Percentiles rank a stretch among this genome's conserved stretches.
Evolutionary conservation across 37 sponge, comb jelly and placozoan genomes (phyloP).

Genomic region (Halichondria panicea): DNA sequence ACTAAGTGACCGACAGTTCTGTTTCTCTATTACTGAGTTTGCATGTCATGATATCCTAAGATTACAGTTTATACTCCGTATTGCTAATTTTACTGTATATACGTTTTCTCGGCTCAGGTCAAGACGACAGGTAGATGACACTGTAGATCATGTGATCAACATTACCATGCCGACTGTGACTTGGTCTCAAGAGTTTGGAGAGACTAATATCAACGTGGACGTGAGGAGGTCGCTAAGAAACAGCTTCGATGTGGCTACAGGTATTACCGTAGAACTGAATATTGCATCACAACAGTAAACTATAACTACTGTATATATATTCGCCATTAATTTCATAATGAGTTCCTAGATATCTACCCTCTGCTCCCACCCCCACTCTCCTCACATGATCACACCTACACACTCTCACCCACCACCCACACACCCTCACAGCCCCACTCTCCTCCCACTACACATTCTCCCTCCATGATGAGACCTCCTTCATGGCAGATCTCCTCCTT

Average conservation of each 20-base stretch:
- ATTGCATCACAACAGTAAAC: not conserved
- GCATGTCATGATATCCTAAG: too few relatives aligned
- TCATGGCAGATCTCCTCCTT: slow-evolving; percentile 49
- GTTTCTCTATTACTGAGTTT: too few relatives aligned
- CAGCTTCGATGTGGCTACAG: slow-evolving; percentile 44
- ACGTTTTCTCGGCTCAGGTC: not conserved
- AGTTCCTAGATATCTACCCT: not conserved
- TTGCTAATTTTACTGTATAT: not conserved
- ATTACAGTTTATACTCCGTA: not conserved
- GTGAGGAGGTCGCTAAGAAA: slow-evolving; percentile 43
- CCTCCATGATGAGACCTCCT: slow-evolving; percentile 47
- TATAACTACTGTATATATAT: not conserved
- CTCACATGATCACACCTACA: not conserved
- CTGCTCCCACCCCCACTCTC: not conserved
- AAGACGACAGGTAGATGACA: slow-evolving; percentile 2
- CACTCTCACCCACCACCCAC: not conserved
- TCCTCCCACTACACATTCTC: slow-evolving; percentile 69
- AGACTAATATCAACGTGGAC: slow-evolving; percentile 61
- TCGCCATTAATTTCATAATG: not conserved
- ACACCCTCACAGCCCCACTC: slow-evolving; percentile 26
- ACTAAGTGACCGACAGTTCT: too few relatives aligned
- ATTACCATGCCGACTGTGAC: slow-evolving; percentile 60
- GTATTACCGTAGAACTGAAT: slow-evolving; percentile 11
- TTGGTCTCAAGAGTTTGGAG: slow-evolving; percentile 71
- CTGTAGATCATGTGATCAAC: slow-evolving; percentile 26